Evolutionary conservation across 2,888 invertebrate species (phyloP).

Genomic region (Imbricaverruca yamaguchii): DNA sequence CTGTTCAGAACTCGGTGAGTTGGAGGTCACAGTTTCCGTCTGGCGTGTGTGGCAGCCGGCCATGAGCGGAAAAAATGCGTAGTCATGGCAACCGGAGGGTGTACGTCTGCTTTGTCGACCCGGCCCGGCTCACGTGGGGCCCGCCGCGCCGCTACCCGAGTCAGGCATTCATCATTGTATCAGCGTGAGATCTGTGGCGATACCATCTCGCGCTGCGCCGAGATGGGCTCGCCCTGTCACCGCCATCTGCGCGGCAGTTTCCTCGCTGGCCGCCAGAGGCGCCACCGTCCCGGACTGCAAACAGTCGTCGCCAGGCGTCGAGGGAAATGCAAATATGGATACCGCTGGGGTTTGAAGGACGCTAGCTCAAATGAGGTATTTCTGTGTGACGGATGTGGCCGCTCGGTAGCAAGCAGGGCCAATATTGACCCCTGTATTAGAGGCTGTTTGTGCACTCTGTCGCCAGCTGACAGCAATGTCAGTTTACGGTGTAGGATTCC

Average conservation of each 20-base stretch:
- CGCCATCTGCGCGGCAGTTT: neutral
- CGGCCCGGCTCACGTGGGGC: neutral
- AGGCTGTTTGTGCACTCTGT: no score
- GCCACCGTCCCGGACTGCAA: neutral
- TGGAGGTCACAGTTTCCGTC: neutral
- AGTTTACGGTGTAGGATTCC: no score
- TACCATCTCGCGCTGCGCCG: neutral
- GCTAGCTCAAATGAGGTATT: neutral
- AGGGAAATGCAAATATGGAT: neutral
- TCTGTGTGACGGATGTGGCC: no score
- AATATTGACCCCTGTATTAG: no score
- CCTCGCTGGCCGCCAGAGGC: neutral
- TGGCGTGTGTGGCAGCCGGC: neutral
- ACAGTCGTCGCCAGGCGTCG: neutral
- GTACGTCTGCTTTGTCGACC: neutral
- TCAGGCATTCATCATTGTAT: constrained; percentile 11
- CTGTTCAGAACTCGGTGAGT: no score
- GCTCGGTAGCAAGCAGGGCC: no score
- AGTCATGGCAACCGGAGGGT: neutral
- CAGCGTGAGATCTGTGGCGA: neutral
- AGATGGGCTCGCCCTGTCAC: neutral
- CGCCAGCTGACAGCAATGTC: no score
- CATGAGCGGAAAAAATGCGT: neutral
- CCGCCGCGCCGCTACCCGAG: neutral
- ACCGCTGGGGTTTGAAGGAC: neutral